Percentiles rank a stretch among this genome's conserved stretches.
Evolutionary conservation across 2,113 vertebrate genomes (phyloP).

Genomic region (Leiothrix lutea): DNA sequence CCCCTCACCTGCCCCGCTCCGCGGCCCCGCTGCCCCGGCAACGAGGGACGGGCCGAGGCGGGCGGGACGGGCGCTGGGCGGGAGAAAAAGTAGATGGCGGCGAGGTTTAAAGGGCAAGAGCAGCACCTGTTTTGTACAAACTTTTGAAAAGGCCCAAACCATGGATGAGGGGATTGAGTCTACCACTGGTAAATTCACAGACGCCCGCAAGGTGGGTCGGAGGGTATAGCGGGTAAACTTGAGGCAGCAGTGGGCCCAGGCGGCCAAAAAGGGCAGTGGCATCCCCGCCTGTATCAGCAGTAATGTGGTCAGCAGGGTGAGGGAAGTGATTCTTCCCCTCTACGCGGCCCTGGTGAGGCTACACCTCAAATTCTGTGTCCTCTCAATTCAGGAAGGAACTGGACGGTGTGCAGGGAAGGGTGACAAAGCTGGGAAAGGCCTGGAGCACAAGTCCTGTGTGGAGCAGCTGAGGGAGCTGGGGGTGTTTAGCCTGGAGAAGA

Average conservation of each 20-base stretch:
- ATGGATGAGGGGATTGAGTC: rapidly evolving
- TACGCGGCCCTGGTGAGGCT: background rate
- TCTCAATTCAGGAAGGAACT: background rate
- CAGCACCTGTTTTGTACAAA: rapidly evolving
- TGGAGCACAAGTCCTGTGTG: background rate
- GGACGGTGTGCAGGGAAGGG: background rate
- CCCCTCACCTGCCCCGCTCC: background rate
- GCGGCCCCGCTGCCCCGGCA: background rate
- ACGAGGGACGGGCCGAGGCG: background rate
- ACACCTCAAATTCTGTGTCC: background rate
- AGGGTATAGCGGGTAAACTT: background rate
- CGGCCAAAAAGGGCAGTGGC: too few relatives aligned
- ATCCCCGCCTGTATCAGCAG: background rate
- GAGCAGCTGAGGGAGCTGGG: background rate
- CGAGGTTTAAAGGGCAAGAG: background rate
- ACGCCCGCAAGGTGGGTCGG: background rate
- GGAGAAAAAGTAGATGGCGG: background rate
- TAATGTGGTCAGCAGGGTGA: background rate
- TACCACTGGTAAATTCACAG: background rate
- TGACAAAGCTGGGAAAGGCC: background rate
- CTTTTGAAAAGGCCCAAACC: background rate
- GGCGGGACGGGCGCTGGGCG: background rate
- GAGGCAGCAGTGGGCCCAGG: background rate
- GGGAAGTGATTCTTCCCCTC: background rate
- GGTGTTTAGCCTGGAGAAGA: background rate